Evolutionary conservation across 2,113 vertebrate genomes (phyloP).

Genomic region (Sisor rabdophorus): DNA sequence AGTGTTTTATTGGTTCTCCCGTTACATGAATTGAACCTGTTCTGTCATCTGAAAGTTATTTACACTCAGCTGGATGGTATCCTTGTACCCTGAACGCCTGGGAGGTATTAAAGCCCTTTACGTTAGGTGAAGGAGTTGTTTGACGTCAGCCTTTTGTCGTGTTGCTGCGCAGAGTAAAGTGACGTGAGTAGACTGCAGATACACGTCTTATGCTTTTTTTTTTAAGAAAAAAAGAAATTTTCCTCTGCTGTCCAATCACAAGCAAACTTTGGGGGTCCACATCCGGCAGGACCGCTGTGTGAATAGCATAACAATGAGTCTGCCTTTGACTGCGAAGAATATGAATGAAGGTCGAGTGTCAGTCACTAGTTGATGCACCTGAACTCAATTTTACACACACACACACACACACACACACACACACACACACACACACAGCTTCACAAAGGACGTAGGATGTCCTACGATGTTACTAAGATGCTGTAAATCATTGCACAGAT

Average conservation of each 20-base stretch:
- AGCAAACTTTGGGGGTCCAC: constrained; percentile 1
- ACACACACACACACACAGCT: not conserved
- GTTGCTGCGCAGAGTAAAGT: constrained; percentile 38
- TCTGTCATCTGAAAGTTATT: not conserved
- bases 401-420: too few species aligned
- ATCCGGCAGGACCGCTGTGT: constrained; percentile 3
- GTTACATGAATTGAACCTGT: not conserved
- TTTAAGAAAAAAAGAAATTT: too few species aligned
- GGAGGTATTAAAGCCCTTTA: constrained; percentile 36
- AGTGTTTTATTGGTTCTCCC: not conserved
- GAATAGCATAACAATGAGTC: constrained; percentile 36
- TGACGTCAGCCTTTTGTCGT: constrained; percentile 34
- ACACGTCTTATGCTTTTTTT: not conserved
- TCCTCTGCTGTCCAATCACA: constrained; percentile 11
- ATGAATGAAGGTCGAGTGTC: constrained; percentile 27
- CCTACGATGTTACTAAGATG: too few species aligned
- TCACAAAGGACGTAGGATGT: too few species aligned
- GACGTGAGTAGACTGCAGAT: constrained; percentile 43
- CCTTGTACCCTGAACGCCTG: constrained; percentile 23
- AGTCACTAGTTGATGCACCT: constrained; percentile 20
- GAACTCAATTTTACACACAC: not conserved
- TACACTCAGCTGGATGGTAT: not conserved
- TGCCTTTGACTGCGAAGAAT: constrained; percentile 17
- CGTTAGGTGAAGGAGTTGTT: constrained; percentile 19
- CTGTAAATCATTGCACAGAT: too few species aligned